phyloP scores from a whole-genome alignment of 2,797 vertebrate genomes.

The Anisognathus igniventris region DNA sequence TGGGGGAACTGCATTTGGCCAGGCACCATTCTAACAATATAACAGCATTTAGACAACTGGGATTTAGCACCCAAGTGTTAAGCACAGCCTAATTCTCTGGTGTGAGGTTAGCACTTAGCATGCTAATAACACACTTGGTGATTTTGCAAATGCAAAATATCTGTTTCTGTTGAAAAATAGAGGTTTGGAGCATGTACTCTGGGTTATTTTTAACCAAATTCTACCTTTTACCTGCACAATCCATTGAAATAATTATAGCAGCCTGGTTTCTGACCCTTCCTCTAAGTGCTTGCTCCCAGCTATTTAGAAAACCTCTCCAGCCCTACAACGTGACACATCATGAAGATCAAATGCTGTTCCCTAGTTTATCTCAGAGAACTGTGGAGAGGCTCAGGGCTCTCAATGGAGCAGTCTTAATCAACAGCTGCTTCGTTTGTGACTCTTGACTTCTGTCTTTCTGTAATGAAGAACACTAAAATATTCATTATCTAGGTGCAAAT shows the following conservation, averaged over 20 bases:
- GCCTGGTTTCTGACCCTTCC: not conserved
- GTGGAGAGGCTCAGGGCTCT: not conserved
- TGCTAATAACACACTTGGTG: not conserved
- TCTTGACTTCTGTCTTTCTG: not conserved
- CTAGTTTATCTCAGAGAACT: not conserved
- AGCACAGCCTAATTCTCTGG: not conserved
- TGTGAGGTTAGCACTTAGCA: not conserved
- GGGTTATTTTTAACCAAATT: not conserved
- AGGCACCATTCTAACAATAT: not conserved
- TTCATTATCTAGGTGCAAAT: not conserved
- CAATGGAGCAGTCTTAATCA: not conserved
- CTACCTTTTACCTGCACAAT: not conserved
- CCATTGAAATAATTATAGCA: not conserved
- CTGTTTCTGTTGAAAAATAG: not conserved
- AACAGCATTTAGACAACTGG: not conserved
- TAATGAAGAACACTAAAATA: constrained; percentile 12
- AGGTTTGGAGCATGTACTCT: not conserved
- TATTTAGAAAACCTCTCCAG: not conserved
- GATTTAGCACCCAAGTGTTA: not conserved
- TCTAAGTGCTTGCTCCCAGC: not conserved
- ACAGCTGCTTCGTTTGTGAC: not conserved
- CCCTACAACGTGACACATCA: not conserved
- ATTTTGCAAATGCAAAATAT: not conserved
- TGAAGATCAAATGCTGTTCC: not conserved
- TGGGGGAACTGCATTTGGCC: not conserved